These are phyloP conservation scores for Mus caroli DNA, from an alignment of 2,797 vertebrate species.

Conservation along the genomic window DNA sequence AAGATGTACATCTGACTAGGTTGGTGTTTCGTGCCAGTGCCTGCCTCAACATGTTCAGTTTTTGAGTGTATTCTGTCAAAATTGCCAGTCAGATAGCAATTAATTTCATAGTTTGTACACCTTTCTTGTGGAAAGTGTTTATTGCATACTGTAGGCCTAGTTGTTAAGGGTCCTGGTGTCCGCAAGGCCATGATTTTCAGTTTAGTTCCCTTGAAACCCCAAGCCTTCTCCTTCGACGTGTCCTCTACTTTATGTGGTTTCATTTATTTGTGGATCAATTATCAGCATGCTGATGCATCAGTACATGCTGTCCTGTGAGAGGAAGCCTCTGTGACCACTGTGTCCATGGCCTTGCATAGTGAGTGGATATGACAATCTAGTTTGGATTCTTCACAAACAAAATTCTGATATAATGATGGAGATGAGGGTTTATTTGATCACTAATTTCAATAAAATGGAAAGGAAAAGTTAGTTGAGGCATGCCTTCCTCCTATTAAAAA, in stretches of 20 bases:
- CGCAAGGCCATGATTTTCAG: neutral
- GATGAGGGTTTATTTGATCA: constrained; percentile 18
- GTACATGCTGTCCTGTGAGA: neutral
- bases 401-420: neutral
- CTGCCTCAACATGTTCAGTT: constrained; percentile 79
- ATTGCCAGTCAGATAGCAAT: constrained; percentile 66
- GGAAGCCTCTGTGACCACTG: neutral
- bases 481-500: neutral
- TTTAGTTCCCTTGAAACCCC: neutral
- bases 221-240: neutral
- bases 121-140: constrained; percentile 39
- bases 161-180: neutral
- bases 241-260: neutral
- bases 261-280: neutral
- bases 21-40: constrained; percentile 69
- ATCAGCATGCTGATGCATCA: neutral
- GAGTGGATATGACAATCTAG: neutral
- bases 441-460: constrained; percentile 1
- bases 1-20: constrained; percentile 80
- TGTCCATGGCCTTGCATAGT: neutral
- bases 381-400: constrained; percentile 24
- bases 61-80: constrained; percentile 76
- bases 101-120: constrained; percentile 55
- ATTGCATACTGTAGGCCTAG: constrained; percentile 2
- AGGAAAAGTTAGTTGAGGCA: neutral